These are phyloP conservation scores for Papilio xuthus DNA, from an alignment of 1,140 invertebrate genomes.

Conservation along the genomic window DNA sequence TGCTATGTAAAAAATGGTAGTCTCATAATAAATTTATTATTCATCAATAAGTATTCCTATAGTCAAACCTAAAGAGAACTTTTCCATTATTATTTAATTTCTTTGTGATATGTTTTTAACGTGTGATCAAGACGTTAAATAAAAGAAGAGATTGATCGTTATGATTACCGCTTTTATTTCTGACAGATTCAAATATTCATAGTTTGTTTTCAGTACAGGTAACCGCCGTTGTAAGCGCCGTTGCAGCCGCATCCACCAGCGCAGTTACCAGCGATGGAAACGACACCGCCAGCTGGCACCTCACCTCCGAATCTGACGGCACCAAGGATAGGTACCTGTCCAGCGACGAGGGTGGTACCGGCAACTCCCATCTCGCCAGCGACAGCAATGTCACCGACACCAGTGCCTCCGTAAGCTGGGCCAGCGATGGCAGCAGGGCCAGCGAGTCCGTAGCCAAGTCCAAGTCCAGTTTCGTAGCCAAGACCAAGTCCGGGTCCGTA, in stretches of 20 bases:
- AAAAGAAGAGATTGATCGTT: not conserved
- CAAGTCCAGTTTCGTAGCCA: not conserved
- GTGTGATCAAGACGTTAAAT: not conserved
- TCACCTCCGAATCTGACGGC: conserved; percentile 21
- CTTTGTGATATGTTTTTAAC: not conserved
- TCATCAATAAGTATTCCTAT: too few relatives aligned
- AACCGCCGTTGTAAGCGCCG: conserved; percentile 13
- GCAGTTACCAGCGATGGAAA: conserved; percentile 43
- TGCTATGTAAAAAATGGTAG: too few relatives aligned
- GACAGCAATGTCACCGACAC: too few relatives aligned
- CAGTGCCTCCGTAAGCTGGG: not conserved
- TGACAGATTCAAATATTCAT: not conserved
- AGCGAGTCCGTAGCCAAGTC: conserved; percentile 27
- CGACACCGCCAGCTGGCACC: conserved; percentile 37
- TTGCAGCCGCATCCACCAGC: conserved; percentile 10
- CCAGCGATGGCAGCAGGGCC: conserved; percentile 34
- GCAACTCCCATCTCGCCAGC: conserved; percentile 43
- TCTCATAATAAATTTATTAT: too few relatives aligned
- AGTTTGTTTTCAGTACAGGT: not conserved
- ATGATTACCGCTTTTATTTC: not conserved
- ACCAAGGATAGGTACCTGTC: too few relatives aligned
- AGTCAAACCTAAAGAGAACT: not conserved
- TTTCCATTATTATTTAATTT: not conserved
- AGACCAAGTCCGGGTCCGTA: too few relatives aligned
- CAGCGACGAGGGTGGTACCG: conserved; percentile 41